Evolutionary conservation across 2,797 vertebrate genomes (phyloP).

Genomic region (Orientallactaga sibirica): DNA sequence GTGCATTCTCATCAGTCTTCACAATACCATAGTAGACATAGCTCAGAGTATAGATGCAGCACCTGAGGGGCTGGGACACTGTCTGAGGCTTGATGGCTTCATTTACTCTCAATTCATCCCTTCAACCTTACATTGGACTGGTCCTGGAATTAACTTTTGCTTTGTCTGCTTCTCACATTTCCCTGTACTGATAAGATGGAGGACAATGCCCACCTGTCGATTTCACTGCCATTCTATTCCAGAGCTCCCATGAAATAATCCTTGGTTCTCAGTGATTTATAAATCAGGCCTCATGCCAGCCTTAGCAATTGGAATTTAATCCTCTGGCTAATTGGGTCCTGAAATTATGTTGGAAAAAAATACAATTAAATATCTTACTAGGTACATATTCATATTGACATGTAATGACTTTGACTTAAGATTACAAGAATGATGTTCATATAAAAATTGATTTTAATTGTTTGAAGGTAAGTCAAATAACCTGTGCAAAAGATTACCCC

Average conservation of each 20-base stretch:
- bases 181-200: background rate
- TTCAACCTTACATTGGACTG: background rate
- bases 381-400: slow-evolving; percentile 7
- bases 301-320: background rate
- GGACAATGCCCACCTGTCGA: background rate
- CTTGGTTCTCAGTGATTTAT: background rate
- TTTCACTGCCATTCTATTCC: background rate
- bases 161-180: background rate
- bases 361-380: slow-evolving; percentile 7
- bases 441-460: slow-evolving; percentile 20
- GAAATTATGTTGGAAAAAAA: slow-evolving; percentile 37
- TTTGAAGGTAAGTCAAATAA: slow-evolving; percentile 46
- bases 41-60: background rate
- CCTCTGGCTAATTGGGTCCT: slow-evolving; percentile 32
- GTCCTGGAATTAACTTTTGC: background rate
- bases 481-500: background rate
- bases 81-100: background rate
- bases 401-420: slow-evolving; percentile 55
- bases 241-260: background rate
- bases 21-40: too few species aligned
- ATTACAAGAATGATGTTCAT: background rate
- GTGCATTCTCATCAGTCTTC: background rate
- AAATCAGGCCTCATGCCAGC: background rate
- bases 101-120: background rate
- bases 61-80: background rate